These are phyloP conservation scores for Hydrolagus colliei DNA, from an alignment of 2,797 vertebrate species.

Conservation along the genomic window DNA sequence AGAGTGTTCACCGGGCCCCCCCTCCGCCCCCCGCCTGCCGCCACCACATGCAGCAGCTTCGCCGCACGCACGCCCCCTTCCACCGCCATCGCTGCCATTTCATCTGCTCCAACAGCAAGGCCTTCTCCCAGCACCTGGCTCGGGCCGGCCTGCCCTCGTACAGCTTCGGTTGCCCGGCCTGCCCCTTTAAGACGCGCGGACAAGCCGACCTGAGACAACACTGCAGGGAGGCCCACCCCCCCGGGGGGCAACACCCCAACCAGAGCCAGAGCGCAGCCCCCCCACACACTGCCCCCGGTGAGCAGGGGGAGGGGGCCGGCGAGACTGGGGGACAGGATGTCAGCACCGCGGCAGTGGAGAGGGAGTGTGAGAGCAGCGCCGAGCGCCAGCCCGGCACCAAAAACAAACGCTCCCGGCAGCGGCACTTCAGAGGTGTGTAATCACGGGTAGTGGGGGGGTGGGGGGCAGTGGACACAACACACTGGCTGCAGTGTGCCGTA, in stretches of 20 bases:
- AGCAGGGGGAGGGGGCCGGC: neutral
- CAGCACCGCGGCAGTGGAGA: constrained; percentile 27
- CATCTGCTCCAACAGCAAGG: constrained; percentile 56
- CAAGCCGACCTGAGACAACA: constrained; percentile 18
- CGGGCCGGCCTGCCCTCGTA: constrained; percentile 41
- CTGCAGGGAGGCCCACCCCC: neutral
- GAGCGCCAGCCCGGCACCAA: constrained; percentile 34
- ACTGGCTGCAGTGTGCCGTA: too few species aligned
- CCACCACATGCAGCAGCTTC: constrained; percentile 62
- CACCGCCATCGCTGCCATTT: constrained; percentile 65
- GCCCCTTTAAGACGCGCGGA: constrained; percentile 38
- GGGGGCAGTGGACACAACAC: neutral
- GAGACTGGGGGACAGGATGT: constrained; percentile 35
- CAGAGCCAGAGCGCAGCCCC: neutral
- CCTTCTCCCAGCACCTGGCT: constrained; percentile 59
- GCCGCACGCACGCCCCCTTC: constrained; percentile 62
- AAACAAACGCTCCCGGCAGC: constrained; percentile 34
- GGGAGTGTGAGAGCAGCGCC: constrained; percentile 35
- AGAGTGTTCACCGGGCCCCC: constrained; percentile 47
- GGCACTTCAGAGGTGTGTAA: constrained; percentile 60
- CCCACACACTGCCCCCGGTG: neutral
- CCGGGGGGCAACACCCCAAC: constrained; percentile 1
- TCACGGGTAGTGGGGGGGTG: neutral
- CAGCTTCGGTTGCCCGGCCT: neutral
- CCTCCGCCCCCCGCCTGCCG: constrained; percentile 59